A percentile compares a stretch with the other conserved stretches of the same genome.
Conservation (phyloP, 2,113 vertebrate genomes). For the Corythoichthys haematopterus region DNA sequence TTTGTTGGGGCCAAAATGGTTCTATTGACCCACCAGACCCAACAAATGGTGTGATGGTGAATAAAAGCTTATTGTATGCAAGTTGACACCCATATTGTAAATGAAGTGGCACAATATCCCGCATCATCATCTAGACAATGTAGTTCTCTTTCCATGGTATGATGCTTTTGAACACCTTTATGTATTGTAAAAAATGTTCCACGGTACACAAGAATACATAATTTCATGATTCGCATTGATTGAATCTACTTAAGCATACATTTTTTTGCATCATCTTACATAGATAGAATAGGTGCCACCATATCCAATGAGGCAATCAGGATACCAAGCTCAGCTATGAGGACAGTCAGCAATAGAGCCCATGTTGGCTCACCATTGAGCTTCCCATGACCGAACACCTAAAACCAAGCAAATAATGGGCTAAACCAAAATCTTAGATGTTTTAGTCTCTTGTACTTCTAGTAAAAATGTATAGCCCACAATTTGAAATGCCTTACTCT, state of each 20-base stretch:
- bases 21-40: neutral
- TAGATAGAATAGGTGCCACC: constrained; percentile 98
- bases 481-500: constrained; percentile 68
- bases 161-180: neutral
- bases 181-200: no score
- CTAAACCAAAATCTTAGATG: neutral
- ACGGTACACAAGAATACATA: no score
- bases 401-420: constrained; percentile 1
- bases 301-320: constrained; percentile 97
- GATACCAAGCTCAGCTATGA: constrained; percentile 94
- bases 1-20: neutral
- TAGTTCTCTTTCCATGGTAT: neutral
- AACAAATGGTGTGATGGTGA: neutral
- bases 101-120: neutral
- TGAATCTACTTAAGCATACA: neutral
- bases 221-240: neutral
- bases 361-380: constrained; percentile 92
- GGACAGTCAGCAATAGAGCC: constrained; percentile 89
- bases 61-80: neutral
- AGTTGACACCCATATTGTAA: neutral
- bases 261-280: constrained; percentile 72
- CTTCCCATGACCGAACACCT: constrained; percentile 96
- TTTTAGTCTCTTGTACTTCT: neutral
- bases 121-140: neutral
- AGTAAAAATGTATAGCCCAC: neutral